A percentile compares a stretch with the other conserved stretches of the same genome.
These are phyloP conservation scores for Cercopithecus mona DNA, from an alignment of 2,113 vertebrate species.

Conservation along the genomic window DNA sequence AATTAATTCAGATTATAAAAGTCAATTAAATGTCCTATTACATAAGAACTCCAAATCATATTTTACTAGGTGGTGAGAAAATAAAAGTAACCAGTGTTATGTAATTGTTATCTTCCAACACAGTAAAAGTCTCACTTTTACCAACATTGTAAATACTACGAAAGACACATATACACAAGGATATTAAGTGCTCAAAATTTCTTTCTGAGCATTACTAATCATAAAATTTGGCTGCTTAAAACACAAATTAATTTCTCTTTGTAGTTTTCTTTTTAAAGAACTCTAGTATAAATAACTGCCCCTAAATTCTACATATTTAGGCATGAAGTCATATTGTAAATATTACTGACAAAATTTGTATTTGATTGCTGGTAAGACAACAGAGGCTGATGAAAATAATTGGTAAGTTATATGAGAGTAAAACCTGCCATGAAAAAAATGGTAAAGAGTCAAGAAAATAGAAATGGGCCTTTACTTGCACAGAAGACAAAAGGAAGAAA, in stretches of 20 bases:
- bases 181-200: conserved; percentile 21
- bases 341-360: conserved; percentile 17
- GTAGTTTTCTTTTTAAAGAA: conserved; percentile 4
- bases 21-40: conserved; percentile 5
- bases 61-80: conserved; percentile 44
- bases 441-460: neutral
- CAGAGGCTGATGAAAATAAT: neutral
- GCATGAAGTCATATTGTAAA: neutral
- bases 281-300: neutral
- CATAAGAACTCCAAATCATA: neutral
- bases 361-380: neutral
- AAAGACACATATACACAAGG: neutral
- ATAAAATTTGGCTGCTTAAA: conserved; percentile 35
- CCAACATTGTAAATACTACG: conserved; percentile 2
- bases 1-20: conserved; percentile 27
- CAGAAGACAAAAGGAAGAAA: neutral
- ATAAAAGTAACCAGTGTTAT: conserved; percentile 10
- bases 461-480: neutral
- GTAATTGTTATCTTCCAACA: neutral
- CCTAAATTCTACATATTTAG: conserved; percentile 32
- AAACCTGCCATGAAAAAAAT: neutral
- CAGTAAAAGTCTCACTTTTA: neutral
- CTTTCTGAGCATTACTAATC: neutral
- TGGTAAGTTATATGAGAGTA: neutral
- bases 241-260: conserved; percentile 41